Percentiles rank a stretch among this genome's conserved stretches.
Evolutionary conservation across 2,888 invertebrate species (phyloP).

Genomic region (Crepidodera aurea): DNA sequence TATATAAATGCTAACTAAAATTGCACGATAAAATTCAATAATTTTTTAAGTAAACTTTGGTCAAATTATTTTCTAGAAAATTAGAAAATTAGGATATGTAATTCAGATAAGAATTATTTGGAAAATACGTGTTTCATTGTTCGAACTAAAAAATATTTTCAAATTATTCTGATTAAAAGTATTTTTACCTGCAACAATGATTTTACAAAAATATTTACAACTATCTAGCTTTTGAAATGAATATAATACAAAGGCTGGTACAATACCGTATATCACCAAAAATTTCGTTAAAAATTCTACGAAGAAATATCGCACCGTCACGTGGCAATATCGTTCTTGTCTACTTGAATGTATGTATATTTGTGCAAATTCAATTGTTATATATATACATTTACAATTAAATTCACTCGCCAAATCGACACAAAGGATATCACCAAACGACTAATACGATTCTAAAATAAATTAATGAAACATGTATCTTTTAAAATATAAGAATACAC

Average conservation of each 20-base stretch:
- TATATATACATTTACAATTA: too few relatives aligned
- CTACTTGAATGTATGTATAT: background rate
- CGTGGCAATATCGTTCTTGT: background rate
- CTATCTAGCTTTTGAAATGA: background rate
- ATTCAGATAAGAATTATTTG: constrained; percentile 16
- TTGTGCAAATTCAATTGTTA: too few relatives aligned
- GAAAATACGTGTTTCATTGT: constrained; percentile 20
- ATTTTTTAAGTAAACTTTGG: constrained; percentile 16
- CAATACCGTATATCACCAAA: constrained; percentile 3
- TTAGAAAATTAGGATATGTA: constrained; percentile 23
- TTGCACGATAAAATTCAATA: constrained; percentile 1
- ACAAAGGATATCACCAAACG: background rate
- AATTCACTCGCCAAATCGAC: too few relatives aligned
- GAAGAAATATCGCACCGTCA: background rate
- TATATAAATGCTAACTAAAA: constrained; percentile 3
- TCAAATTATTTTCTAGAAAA: constrained; percentile 23
- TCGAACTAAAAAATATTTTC: constrained; percentile 4
- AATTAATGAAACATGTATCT: constrained; percentile 19
- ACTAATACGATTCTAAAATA: background rate
- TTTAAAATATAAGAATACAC: background rate
- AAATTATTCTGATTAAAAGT: background rate
- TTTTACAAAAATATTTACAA: constrained; percentile 10
- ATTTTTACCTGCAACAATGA: background rate
- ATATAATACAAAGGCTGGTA: constrained; percentile 8
- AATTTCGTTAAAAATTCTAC: constrained; percentile 1